Base-by-base conservation (phyloP, 1,140 invertebrate genomes). In the Cyphomyrmex costatus region DNA sequence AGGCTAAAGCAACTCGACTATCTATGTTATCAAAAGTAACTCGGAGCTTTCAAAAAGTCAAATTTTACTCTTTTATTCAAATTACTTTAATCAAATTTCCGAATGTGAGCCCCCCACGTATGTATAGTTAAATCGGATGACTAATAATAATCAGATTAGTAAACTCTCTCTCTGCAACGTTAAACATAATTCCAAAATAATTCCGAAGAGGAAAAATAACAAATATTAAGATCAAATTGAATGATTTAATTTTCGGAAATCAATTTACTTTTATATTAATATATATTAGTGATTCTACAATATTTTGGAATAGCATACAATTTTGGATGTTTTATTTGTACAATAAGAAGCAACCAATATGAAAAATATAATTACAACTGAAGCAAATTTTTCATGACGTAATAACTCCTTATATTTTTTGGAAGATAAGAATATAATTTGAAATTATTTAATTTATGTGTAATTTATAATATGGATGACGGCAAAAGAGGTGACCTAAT, bases 21-120 rank as follows among this genome's bases (percentile, higher is more conserved):
- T 21, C 78, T n/a, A 70, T 33, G 21, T 16, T 60, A 82, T 80
- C 46, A 27, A 30, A 19, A 46, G 77, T 36, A 56, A 46, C 36
- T 42, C 33, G 21, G 14, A 24, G 53, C 53, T 61, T 83, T 73
- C 36, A 46, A 12, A 83, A 83, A 73, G 60, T 60, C 68, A 8
- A 73, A 83, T 36, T 73, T 73, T 12, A 19, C 53, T n/a, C n/a
- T 61, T 30, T 83, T 73, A 49, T 83, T 73, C 68, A 83, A n/a
- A n/a, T n/a, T n/a, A n/a, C n/a, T n/a, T 83, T 83, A 74, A 83
- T 73, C 66, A 82, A 73, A 33, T 83, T 49, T 19, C 0, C 36
- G 33, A 6, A 79, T 21, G 16, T 33, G 27, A 70, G 14, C 0
- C n/a, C n/a, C n/a, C n/a, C 51, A 21, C 51, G 51, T 73, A 82